Evolutionary conservation across 2,113 vertebrate species (phyloP).

Genomic region (Pleuronectes platessa): DNA sequence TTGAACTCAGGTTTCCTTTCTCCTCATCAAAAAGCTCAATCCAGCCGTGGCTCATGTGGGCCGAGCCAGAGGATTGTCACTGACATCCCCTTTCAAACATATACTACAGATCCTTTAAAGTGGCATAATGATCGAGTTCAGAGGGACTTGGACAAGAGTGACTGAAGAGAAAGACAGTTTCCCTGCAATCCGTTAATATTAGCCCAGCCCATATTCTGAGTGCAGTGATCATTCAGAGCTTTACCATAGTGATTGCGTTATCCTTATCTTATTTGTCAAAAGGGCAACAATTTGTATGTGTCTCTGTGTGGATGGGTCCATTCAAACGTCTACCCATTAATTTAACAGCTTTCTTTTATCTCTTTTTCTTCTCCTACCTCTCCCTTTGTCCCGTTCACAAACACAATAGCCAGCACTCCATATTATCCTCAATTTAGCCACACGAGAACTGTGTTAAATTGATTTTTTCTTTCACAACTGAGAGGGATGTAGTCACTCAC

Average conservation of each 20-base stretch:
- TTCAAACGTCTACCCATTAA: constrained; percentile 38
- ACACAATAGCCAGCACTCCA: neutral
- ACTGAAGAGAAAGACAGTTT: constrained; percentile 28
- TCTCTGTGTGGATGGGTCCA: constrained; percentile 3
- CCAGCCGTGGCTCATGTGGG: neutral
- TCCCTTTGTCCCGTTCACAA: neutral
- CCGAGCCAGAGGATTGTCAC: neutral
- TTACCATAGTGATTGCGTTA: constrained; percentile 48
- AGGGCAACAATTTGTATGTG: constrained; percentile 49
- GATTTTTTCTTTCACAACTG: constrained; percentile 42
- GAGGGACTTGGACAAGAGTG: constrained; percentile 21
- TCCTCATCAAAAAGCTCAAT: neutral
- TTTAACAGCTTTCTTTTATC: constrained; percentile 25
- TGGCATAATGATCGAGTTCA: neutral
- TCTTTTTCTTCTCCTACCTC: neutral
- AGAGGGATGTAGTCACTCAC: constrained; percentile 44
- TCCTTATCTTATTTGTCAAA: constrained; percentile 59
- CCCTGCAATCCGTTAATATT: constrained; percentile 35
- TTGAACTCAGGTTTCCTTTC: neutral
- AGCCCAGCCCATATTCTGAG: constrained; percentile 8
- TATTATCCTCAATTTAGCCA: constrained; percentile 33
- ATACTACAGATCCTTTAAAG: constrained; percentile 32
- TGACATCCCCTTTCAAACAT: constrained; percentile 48
- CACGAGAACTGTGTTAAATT: constrained; percentile 53
- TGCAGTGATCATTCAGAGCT: constrained; percentile 49